These are phyloP conservation scores for Perizoma affinitatum DNA, from an alignment of 2,888 invertebrate genomes.

Conservation along the genomic window DNA sequence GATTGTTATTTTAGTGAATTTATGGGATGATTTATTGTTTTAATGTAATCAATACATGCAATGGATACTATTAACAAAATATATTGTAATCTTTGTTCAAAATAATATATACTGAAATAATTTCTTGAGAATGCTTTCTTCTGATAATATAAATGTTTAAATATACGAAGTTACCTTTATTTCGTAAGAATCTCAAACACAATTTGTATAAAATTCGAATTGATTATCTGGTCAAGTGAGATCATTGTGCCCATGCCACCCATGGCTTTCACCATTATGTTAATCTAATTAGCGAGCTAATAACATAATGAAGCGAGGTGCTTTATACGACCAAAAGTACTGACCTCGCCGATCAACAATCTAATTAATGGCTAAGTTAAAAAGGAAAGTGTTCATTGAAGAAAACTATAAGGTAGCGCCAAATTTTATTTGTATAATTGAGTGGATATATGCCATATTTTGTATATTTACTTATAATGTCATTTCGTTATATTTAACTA, in stretches of 20 bases:
- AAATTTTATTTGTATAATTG: background rate
- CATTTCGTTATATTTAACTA: constrained; percentile 5
- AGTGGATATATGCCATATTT: background rate
- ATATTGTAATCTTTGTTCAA: no score
- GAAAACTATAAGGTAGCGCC: background rate
- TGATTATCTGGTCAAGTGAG: constrained; percentile 7
- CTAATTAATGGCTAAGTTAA: constrained; percentile 20
- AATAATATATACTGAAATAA: no score
- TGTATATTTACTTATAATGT: background rate
- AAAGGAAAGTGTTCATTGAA: background rate
- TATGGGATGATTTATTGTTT: constrained; percentile 33
- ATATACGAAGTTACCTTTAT: constrained; percentile 21
- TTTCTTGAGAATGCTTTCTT: no score
- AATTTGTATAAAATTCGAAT: constrained; percentile 11
- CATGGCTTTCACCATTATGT: constrained; percentile 1
- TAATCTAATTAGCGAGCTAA: constrained; percentile 21
- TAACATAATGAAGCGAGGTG: constrained; percentile 10
- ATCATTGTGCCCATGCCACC: constrained; percentile 7
- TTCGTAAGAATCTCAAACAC: constrained; percentile 37
- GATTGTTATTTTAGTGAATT: constrained; percentile 19
- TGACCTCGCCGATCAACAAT: constrained; percentile 18
- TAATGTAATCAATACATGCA: constrained; percentile 19
- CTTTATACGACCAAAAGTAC: constrained; percentile 15
- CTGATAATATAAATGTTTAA: no score
- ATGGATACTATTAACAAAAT: no score